Evolutionary conservation across 2,113 vertebrate species (phyloP).

Genomic region (Cichladusa arquata): DNA sequence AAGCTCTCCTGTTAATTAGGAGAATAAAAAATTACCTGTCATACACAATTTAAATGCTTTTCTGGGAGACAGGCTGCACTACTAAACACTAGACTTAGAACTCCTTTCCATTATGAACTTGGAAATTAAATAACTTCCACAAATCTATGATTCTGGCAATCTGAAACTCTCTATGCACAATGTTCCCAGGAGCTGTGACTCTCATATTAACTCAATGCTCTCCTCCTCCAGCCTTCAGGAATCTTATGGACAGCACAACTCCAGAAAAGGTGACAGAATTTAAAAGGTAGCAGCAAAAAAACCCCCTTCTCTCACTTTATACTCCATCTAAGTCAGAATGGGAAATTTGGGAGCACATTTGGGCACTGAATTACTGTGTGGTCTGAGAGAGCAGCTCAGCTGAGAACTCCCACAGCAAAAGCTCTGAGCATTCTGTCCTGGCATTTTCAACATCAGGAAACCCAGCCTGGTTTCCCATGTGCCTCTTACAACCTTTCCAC

Average conservation of each 20-base stretch:
- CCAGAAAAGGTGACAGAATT: background rate
- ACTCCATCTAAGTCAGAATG: background rate
- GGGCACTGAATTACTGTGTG: background rate
- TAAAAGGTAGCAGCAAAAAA: background rate
- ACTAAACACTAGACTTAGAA: background rate
- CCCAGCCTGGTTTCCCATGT: background rate
- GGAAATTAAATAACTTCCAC: background rate
- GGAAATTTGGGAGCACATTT: background rate
- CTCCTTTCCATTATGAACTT: background rate
- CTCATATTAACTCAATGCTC: fast-evolving
- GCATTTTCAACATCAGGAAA: background rate
- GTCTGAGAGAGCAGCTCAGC: background rate
- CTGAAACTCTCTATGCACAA: background rate
- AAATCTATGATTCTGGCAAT: background rate
- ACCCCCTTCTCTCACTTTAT: background rate
- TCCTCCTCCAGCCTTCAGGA: background rate
- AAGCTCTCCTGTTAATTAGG: background rate
- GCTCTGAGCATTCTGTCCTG: background rate
- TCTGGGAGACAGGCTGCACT: background rate
- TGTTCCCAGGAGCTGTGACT: too few species aligned
- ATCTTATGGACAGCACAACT: background rate
- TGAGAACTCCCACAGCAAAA: background rate
- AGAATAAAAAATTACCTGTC: background rate
- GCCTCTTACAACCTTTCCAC: background rate
- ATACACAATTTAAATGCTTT: background rate